phyloP scores from a whole-genome alignment of 1,140 invertebrate species.

The Phthorimaea operculella region DNA sequence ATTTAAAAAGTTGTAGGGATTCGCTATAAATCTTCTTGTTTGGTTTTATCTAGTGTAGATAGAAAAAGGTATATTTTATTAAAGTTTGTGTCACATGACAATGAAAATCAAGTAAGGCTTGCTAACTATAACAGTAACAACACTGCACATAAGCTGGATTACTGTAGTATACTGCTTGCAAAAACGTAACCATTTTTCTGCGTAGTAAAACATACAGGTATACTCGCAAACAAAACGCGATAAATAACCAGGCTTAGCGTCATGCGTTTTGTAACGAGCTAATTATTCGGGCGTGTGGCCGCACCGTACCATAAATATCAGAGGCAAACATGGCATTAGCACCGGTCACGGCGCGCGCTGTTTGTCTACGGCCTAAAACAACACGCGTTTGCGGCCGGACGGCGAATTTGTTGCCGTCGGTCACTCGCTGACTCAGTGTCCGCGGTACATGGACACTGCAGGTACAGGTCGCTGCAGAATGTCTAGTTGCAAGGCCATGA shows the following conservation, averaged over 20 bases:
- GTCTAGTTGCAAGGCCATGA: no score
- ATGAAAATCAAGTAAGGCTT: no score
- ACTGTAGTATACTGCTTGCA: no score
- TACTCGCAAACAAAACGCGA: not conserved
- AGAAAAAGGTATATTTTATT: no score
- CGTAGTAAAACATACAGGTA: not conserved
- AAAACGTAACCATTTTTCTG: no score
- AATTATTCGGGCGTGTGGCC: constrained; percentile 57
- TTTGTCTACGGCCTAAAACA: constrained; percentile 63
- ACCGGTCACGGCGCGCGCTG: constrained; percentile 52
- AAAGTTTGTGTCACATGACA: no score
- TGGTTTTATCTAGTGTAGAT: no score
- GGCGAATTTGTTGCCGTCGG: constrained; percentile 47
- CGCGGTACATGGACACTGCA: not conserved
- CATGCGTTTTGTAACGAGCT: constrained; percentile 52
- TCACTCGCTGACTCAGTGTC: constrained; percentile 55
- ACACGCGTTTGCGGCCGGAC: constrained; percentile 57
- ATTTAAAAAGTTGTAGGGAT: no score
- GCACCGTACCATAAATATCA: constrained; percentile 56
- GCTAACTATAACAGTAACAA: no score
- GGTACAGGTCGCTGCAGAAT: not conserved
- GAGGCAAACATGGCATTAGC: constrained; percentile 56
- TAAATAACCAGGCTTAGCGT: not conserved
- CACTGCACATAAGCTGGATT: no score
- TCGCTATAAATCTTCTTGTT: no score